phyloP scores from a whole-genome alignment of 2,888 invertebrate species.

The Diplolepis rosae region DNA sequence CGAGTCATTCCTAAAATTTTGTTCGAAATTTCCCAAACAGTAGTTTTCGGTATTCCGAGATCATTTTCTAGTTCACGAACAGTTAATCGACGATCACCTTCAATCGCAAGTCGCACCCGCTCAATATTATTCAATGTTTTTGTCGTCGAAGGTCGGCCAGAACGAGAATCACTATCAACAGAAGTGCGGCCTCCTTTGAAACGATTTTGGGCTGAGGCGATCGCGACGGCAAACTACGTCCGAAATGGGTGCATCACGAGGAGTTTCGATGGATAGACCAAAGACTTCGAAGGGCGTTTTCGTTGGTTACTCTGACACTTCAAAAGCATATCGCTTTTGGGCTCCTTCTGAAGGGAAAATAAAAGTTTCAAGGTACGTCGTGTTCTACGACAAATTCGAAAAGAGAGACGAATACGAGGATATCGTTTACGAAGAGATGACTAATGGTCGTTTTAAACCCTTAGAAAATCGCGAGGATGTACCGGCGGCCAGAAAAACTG shows the following conservation, averaged over 20 bases:
- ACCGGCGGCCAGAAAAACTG: background rate
- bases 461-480: background rate
- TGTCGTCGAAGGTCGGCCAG: no score
- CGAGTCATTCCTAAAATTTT: no score
- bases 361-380: slow-evolving; percentile 41
- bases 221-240: slow-evolving; percentile 33
- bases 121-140: no score
- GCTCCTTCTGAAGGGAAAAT: slow-evolving; percentile 28
- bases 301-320: slow-evolving; percentile 42
- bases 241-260: slow-evolving; percentile 36
- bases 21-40: no score
- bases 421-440: background rate
- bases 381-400: slow-evolving; percentile 34
- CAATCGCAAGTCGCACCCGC: no score
- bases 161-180: no score
- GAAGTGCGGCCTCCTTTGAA: no score
- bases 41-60: no score
- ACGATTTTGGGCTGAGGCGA: slow-evolving; percentile 44
- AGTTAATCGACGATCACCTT: no score
- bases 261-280: slow-evolving; percentile 25
- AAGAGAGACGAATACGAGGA: background rate
- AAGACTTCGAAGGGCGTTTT: slow-evolving; percentile 40
- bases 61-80: no score
- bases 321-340: slow-evolving; percentile 47
- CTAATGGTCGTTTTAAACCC: slow-evolving; percentile 19